phyloP scores from a whole-genome alignment of 2,888 invertebrate species.

The Barypeithes pellucidus region DNA sequence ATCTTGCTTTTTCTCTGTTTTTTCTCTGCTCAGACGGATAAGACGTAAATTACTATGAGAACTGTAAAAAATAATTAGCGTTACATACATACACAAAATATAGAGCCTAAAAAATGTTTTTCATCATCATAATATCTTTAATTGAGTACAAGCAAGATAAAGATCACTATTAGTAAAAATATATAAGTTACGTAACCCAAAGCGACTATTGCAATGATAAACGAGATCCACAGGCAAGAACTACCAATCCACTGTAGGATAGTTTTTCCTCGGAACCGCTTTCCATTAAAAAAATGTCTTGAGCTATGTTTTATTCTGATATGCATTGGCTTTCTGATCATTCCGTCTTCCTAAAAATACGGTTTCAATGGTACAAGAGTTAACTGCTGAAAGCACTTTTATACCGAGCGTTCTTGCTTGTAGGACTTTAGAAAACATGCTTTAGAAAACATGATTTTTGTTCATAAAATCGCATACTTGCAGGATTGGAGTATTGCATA shows the following conservation, averaged over 20 bases:
- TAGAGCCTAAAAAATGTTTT: too few relatives aligned
- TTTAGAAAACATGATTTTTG: too few relatives aligned
- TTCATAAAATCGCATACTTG: too few relatives aligned
- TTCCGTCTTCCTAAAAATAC: constrained; percentile 17
- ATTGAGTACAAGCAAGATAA: too few relatives aligned
- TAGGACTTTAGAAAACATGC: too few relatives aligned
- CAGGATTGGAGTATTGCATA: too few relatives aligned
- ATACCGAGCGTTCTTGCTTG: too few relatives aligned
- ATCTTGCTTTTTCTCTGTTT: background rate
- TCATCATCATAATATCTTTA: too few relatives aligned
- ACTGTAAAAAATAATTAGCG: background rate
- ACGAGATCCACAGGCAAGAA: background rate
- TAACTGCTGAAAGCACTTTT: too few relatives aligned
- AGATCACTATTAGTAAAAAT: background rate
- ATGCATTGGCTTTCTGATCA: background rate
- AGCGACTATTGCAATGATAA: background rate
- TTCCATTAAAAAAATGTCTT: background rate
- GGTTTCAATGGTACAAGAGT: background rate
- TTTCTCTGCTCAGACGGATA: background rate
- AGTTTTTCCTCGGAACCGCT: constrained; percentile 5
- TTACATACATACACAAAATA: too few relatives aligned
- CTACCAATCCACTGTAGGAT: constrained; percentile 7
- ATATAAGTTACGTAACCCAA: constrained; percentile 12
- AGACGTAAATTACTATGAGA: background rate
- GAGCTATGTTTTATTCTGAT: background rate